Evolutionary conservation across 2,113 vertebrate genomes (phyloP).

Genomic region (Megaceryle torquata): DNA sequence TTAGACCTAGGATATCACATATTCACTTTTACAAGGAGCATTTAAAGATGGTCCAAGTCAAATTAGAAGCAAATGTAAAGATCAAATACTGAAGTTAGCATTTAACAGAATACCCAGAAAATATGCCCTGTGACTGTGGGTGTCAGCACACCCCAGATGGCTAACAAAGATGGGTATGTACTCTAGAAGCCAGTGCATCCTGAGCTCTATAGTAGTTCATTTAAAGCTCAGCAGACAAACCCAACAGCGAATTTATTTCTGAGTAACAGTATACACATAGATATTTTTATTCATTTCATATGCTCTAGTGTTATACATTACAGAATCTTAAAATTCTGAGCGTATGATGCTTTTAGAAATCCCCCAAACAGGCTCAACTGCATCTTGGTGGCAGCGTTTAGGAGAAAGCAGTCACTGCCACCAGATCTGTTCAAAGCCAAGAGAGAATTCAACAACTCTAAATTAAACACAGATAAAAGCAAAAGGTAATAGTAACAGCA

Average conservation of each 20-base stretch:
- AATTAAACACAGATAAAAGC: constrained; percentile 18
- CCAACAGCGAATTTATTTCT: not conserved
- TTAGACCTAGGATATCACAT: not conserved
- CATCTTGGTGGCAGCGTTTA: not conserved
- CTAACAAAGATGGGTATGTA: not conserved
- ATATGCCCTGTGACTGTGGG: not conserved
- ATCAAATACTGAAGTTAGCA: not conserved
- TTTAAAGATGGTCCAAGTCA: not conserved
- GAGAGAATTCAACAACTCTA: not conserved
- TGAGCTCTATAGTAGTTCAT: not conserved
- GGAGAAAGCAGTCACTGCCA: not conserved
- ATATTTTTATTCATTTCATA: not conserved
- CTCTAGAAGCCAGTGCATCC: not conserved
- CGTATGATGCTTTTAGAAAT: not conserved
- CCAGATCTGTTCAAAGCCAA: not conserved
- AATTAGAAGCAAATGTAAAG: not conserved
- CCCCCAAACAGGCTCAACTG: not conserved
- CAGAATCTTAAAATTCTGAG: not conserved
- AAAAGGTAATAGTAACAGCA: not conserved
- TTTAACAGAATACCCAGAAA: constrained; percentile 3
- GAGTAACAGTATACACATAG: not conserved
- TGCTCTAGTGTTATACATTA: not conserved
- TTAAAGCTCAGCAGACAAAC: not conserved
- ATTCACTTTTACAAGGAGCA: not conserved
- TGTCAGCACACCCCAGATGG: not conserved